Evolutionary conservation across 2,113 vertebrate species (phyloP).

Genomic region (Oreochromis tanganicae): DNA sequence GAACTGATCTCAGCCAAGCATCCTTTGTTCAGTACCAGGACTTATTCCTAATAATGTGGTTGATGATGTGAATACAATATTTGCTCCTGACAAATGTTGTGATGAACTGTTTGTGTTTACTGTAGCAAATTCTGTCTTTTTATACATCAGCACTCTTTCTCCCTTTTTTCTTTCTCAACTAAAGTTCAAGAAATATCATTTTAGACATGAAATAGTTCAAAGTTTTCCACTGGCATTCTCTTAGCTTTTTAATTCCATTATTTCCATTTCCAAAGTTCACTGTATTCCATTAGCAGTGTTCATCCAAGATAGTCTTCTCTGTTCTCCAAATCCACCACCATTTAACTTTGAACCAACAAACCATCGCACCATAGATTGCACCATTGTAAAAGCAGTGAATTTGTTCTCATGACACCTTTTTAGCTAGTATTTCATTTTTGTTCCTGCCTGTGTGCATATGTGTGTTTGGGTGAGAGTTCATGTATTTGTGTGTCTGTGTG

Average conservation of each 20-base stretch:
- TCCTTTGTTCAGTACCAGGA: not conserved
- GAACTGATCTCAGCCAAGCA: not conserved
- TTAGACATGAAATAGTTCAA: not conserved
- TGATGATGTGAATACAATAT: not conserved
- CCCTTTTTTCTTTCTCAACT: not conserved
- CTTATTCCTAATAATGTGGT: not conserved
- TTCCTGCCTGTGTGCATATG: not conserved
- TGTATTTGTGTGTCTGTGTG: not conserved
- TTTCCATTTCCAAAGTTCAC: not conserved
- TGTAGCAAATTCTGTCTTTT: not conserved
- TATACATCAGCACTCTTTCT: not conserved
- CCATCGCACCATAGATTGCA: not conserved
- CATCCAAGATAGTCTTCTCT: not conserved
- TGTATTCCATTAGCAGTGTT: not conserved
- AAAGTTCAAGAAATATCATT: not conserved
- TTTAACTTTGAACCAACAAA: not conserved
- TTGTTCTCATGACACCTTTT: not conserved
- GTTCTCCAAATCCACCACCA: not conserved
- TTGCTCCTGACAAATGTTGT: constrained; percentile 6
- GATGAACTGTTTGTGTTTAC: not conserved
- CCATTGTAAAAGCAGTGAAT: not conserved
- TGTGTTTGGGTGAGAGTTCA: not conserved
- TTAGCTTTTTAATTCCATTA: not conserved
- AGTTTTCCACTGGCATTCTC: not conserved
- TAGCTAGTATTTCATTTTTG: not conserved